These are phyloP conservation scores for Dascillus cervinus DNA, from an alignment of 2,888 invertebrate species.

Conservation along the genomic window DNA sequence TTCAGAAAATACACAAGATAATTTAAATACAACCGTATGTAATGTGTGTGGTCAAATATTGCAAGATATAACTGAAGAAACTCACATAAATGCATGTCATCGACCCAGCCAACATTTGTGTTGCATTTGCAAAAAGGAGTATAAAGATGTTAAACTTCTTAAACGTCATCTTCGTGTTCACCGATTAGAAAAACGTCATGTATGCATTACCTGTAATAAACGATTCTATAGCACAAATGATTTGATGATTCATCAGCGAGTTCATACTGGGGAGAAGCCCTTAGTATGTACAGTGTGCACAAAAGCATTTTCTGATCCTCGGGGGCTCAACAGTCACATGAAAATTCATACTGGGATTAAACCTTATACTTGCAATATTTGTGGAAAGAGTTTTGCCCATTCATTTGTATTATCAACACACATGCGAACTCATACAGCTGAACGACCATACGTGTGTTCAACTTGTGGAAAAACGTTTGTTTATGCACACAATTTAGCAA, in stretches of 20 bases:
- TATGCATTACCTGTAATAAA: conserved; percentile 29
- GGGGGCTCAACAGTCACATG: conserved; percentile 28
- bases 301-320: conserved; percentile 30
- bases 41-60: conserved; percentile 10
- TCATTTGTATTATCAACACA: conserved; percentile 29
- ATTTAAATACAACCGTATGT: conserved; percentile 6
- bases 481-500: conserved; percentile 30
- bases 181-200: conserved; percentile 20
- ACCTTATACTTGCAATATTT: conserved; percentile 27
- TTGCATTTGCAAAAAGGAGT: conserved; percentile 23
- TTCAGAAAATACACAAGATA: not conserved
- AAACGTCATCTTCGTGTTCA: conserved; percentile 25
- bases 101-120: conserved; percentile 19
- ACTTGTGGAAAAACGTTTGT: conserved; percentile 33
- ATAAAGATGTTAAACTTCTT: conserved; percentile 18
- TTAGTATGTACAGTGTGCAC: conserved; percentile 24
- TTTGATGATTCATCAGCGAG: conserved; percentile 27
- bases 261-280: conserved; percentile 32
- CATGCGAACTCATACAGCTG: conserved; percentile 29
- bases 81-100: conserved; percentile 20
- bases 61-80: conserved; percentile 13
- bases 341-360: conserved; percentile 30
- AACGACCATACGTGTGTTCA: conserved; percentile 31
- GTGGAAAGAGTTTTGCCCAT: conserved; percentile 29
- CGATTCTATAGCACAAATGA: conserved; percentile 26